phyloP scores from a whole-genome alignment of 2,797 vertebrate genomes.

The Aplochiton taeniatus region DNA sequence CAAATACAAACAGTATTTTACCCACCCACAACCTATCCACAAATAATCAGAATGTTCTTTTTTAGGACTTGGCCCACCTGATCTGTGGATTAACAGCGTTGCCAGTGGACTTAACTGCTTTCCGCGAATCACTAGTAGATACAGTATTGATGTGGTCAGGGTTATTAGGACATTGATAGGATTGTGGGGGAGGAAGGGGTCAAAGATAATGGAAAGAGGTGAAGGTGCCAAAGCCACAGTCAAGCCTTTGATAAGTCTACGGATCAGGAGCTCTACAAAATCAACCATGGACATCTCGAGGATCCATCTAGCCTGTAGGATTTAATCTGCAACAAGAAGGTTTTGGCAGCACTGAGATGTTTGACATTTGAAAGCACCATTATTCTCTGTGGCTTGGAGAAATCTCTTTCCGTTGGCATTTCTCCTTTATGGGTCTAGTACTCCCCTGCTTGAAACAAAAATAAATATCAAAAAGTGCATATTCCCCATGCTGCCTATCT shows the following conservation, averaged over 20 bases:
- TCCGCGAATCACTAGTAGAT: too few relatives aligned
- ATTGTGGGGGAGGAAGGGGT: constrained; percentile 54
- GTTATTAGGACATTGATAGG: constrained; percentile 47
- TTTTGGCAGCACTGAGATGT: not conserved
- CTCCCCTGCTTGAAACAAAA: not conserved
- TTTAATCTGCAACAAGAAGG: not conserved
- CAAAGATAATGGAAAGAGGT: constrained; percentile 14
- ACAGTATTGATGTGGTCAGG: constrained; percentile 55
- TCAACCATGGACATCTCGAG: not conserved
- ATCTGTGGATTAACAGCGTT: too few relatives aligned
- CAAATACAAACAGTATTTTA: too few relatives aligned
- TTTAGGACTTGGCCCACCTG: too few relatives aligned
- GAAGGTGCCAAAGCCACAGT: constrained; percentile 52
- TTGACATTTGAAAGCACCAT: constrained; percentile 20
- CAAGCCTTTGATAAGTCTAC: constrained; percentile 45
- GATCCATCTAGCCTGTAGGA: not conserved
- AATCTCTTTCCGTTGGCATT: not conserved
- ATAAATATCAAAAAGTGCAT: not conserved
- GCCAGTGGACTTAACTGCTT: too few relatives aligned
- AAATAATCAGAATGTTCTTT: too few relatives aligned
- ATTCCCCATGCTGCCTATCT: not conserved
- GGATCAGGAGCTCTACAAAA: constrained; percentile 17
- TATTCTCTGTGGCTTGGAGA: not conserved
- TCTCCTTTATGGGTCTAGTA: not conserved
- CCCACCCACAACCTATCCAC: too few relatives aligned